Evolutionary conservation across 2,888 invertebrate species (phyloP), one percentile per base, ranked within the genome.

Genomic region (Ferrisia virgata): DNA sequence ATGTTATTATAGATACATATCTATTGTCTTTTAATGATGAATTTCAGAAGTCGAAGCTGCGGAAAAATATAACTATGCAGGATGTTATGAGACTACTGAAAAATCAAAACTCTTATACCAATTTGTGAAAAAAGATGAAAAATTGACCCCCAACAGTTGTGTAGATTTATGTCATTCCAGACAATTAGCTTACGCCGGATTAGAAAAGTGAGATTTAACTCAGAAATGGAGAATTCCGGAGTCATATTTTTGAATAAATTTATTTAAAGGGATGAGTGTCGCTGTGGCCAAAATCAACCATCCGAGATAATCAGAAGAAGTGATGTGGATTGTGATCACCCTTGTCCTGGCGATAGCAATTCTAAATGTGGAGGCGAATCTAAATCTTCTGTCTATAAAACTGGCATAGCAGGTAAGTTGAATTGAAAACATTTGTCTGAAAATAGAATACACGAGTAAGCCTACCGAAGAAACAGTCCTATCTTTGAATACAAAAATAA

Each of bases 311-410:
- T 84, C 36, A 53, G 58, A 39, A 76, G 78, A 28, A 64, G 33
- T 36, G 81, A 85, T 33, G 15, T 58, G 0, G 84, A 80, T 40
- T 86, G 86, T n/a, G 13, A 58, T 11, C 76, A 53, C 25, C 58
- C 85, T 53, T 86, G 86, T 83, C 47, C 83, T 43, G 86, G 86
- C 22, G 80, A 80, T 36, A 25, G 39, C 22, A 31, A 72, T 8
- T 31, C 33, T 11, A 33, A 76, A 9, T 86, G 86, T 39, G 86
- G 86, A 33, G 86, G 86, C 43, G 82, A 79, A 36, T 84, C 85
- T 18, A 85, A 39, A 43, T 33, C 84, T 8, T 72, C 69, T 18
- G 78, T 85, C 39, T 86, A 86, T 79, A 79, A 40, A 40, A 85
- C 85, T 64, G 86, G 85, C 43, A 40, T 43, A 2, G 2, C 22